These are phyloP conservation scores for Apeltes quadracus DNA, from an alignment of 2,113 vertebrate species.

Conservation along the genomic window DNA sequence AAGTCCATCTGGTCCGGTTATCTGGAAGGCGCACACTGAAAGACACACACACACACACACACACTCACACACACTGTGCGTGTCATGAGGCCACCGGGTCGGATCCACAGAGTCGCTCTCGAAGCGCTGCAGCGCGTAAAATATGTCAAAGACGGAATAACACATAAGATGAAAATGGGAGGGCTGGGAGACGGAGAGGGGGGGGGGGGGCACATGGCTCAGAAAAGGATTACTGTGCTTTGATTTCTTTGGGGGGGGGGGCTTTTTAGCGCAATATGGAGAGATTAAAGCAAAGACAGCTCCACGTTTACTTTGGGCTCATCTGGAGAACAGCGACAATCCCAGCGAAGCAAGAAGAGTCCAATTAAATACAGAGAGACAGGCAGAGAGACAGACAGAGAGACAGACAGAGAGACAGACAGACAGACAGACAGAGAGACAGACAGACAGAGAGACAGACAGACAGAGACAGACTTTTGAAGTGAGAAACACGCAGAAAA, in stretches of 20 bases:
- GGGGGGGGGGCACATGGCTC: conserved; percentile 36
- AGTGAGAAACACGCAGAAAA: conserved; percentile 40
- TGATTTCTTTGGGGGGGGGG: conserved; percentile 1
- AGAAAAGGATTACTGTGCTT: conserved; percentile 56
- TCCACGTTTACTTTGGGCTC: conserved; percentile 66
- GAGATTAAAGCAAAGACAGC: conserved; percentile 65
- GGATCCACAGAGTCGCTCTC: conserved; percentile 38
- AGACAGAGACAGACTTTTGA: conserved; percentile 9
- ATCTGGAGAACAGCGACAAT: conserved; percentile 61
- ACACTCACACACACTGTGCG: background rate
- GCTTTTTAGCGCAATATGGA: conserved; percentile 38
- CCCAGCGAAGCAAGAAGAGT: conserved; percentile 51
- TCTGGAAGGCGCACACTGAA: background rate
- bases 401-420: too few species aligned
- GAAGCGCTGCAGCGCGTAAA: conserved; percentile 34
- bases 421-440: too few species aligned
- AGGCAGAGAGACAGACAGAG: background rate
- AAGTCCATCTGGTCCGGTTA: background rate
- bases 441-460: too few species aligned
- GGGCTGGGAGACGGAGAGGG: too few species aligned
- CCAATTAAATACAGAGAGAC: conserved; percentile 64
- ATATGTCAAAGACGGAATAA: conserved; percentile 55
- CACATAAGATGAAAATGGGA: conserved; percentile 25
- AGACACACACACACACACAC: background rate
- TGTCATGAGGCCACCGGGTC: conserved; percentile 22